Conservation (phyloP, 1,140 invertebrate genomes). For the Antheraea mylitta region DNA sequence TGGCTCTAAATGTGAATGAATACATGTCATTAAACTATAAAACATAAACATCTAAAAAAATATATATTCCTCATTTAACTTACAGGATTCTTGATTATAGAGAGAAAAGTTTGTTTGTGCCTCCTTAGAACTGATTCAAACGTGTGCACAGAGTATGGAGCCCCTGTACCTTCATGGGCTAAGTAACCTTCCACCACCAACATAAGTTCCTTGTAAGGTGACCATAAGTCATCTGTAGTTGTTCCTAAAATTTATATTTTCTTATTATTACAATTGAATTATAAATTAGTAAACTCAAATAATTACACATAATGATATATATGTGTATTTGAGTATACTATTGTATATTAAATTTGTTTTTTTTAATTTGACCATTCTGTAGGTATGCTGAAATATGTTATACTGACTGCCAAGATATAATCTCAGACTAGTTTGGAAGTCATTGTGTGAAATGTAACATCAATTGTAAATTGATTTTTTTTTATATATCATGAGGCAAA, state of each 20-base stretch:
- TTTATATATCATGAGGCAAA: too few species aligned
- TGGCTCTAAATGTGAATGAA: too few species aligned
- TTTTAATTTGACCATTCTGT: too few species aligned
- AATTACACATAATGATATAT: too few species aligned
- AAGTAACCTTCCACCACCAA: slow-evolving; percentile 86
- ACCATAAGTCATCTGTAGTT: slow-evolving; percentile 90
- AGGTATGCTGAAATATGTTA: too few species aligned
- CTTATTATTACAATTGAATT: neutral
- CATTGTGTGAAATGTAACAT: too few species aligned
- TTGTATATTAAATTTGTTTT: too few species aligned
- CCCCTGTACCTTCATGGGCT: slow-evolving; percentile 81
- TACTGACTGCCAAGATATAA: too few species aligned
- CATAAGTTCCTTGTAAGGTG: slow-evolving; percentile 90
- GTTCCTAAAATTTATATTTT: slow-evolving; percentile 41
- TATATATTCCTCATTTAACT: slow-evolving; percentile 50
- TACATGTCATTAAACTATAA: too few species aligned
- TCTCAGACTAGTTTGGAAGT: too few species aligned
- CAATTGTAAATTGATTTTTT: too few species aligned
- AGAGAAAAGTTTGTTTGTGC: slow-evolving; percentile 93
- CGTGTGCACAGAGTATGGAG: slow-evolving; percentile 83
- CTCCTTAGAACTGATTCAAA: slow-evolving; percentile 89
- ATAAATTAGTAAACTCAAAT: neutral
- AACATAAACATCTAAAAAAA: neutral
- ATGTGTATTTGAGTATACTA: too few species aligned
- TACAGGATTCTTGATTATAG: slow-evolving; percentile 93